Base-by-base conservation (phyloP, 2,888 invertebrate species). In the Drosophila formosana region DNA sequence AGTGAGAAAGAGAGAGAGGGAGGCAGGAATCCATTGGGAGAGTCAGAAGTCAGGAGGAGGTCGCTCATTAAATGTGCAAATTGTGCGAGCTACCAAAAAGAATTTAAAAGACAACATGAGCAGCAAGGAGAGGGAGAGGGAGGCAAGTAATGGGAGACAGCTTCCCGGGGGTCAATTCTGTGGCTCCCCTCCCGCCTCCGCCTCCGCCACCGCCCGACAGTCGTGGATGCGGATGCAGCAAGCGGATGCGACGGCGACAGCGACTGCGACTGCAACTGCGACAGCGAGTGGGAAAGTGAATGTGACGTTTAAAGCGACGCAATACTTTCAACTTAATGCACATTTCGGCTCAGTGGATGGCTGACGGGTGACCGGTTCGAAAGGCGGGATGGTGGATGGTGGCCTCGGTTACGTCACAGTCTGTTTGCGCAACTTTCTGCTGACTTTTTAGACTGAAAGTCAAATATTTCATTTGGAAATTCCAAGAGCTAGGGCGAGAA, bases 401-500 rank as follows among this genome's bases (percentile, higher is more conserved):
- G 46, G 37, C 37, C 47, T 37, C 49, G 78, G 46, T 73, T 66
- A 61, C 68, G 75, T 71, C 61, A 72, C 85, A 82, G 79, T 75
- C 80, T 85, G 86, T 82, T 82, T 85, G 80, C 62, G 63, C 58
- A 82, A 88, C 75, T 85, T 85, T 82, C 67, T 79, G 86, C 86
- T 85, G 80, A 83, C 82, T 82, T 85, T 82, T 79, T 85, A 75
- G 82, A 82, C 82, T 82, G 75, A 88, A 83, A 83, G 82, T 88
- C 86, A 83, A 88, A 83, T 88, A 83, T 88, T 83, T 83, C 82
- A 83, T 88, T 83, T 88, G 80, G 80, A 82, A 82, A 88, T 83
- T 88, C 89, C 88, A 67, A 70, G 83, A 72, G 73, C 73, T 66
- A 72, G 77, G 88, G 80, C 88, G 83, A 76, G 89, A 88, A 83